Evolutionary conservation across 2,113 vertebrate species (phyloP).

Genomic region (Suricata suricatta): DNA sequence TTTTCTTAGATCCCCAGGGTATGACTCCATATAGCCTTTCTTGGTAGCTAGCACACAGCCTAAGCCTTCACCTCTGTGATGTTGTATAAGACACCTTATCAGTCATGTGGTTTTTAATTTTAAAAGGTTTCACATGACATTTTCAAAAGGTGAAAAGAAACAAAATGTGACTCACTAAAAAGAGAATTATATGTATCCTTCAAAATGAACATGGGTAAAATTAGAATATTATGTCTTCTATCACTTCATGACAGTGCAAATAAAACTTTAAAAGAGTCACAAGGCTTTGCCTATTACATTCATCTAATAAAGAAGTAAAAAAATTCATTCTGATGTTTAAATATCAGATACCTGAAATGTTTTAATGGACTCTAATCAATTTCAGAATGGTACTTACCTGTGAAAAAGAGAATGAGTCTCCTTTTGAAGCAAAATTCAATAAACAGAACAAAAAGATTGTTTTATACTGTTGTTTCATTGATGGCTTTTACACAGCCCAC

Average conservation of each 20-base stretch:
- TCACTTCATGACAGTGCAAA: neutral
- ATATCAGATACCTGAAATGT: neutral
- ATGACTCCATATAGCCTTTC: neutral
- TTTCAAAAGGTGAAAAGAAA: constrained; percentile 41
- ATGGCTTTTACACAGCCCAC: constrained; percentile 21
- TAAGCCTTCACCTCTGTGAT: neutral
- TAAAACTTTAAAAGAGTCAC: constrained; percentile 37
- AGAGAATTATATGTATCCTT: constrained; percentile 12
- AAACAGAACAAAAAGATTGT: constrained; percentile 18
- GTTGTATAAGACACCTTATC: neutral
- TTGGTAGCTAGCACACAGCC: neutral
- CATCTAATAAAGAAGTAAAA: neutral
- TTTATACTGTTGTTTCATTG: constrained; percentile 16
- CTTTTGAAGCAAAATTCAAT: constrained; percentile 61
- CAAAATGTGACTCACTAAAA: constrained; percentile 12
- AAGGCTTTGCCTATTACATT: neutral
- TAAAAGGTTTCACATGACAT: constrained; percentile 2
- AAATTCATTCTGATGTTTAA: constrained; percentile 3
- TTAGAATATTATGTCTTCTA: constrained; percentile 27
- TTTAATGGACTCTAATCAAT: constrained; percentile 39
- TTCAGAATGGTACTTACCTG: neutral
- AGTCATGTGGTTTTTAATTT: constrained; percentile 2
- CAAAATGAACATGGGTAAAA: constrained; percentile 46
- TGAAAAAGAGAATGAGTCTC: neutral
- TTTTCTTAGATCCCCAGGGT: too few species aligned